phyloP scores from a whole-genome alignment of 2,797 vertebrate species.

The Lacerta bilineata region DNA sequence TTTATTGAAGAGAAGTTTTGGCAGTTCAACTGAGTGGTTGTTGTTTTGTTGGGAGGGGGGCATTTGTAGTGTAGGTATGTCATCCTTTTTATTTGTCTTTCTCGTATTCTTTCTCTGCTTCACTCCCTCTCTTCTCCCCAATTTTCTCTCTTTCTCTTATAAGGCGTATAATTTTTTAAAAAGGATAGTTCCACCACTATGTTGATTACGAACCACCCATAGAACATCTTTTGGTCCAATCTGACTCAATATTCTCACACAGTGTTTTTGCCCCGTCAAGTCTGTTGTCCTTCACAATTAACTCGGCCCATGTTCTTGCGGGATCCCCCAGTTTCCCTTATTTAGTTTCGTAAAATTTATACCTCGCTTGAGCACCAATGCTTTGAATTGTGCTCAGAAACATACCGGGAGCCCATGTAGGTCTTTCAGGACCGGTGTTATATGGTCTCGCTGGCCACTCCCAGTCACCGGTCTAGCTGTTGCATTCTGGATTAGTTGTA shows the following conservation, averaged over 20 bases:
- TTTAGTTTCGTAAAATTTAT: too few relatives aligned
- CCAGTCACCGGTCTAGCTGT: too few relatives aligned
- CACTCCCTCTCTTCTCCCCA: too few relatives aligned
- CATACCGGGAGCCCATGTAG: too few relatives aligned
- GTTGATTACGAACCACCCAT: neutral
- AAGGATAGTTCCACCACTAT: neutral
- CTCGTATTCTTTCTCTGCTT: neutral
- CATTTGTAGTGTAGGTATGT: neutral
- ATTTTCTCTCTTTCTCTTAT: neutral
- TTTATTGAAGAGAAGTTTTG: neutral
- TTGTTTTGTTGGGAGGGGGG: too few relatives aligned
- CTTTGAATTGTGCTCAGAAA: too few relatives aligned
- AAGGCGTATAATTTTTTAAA: neutral
- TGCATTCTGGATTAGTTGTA: too few relatives aligned
- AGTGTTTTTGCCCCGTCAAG: neutral
- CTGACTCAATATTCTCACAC: too few relatives aligned
- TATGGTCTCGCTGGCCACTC: too few relatives aligned
- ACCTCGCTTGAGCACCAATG: too few relatives aligned
- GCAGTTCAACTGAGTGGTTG: too few relatives aligned
- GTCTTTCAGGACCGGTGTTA: too few relatives aligned
- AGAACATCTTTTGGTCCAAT: neutral
- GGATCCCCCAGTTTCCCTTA: neutral
- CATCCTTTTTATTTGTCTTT: neutral
- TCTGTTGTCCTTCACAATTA: neutral
- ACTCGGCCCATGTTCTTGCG: rapidly evolving